Evolutionary conservation across 2,797 vertebrate species (phyloP).

Genomic region (Leucoraja ocellata): DNA sequence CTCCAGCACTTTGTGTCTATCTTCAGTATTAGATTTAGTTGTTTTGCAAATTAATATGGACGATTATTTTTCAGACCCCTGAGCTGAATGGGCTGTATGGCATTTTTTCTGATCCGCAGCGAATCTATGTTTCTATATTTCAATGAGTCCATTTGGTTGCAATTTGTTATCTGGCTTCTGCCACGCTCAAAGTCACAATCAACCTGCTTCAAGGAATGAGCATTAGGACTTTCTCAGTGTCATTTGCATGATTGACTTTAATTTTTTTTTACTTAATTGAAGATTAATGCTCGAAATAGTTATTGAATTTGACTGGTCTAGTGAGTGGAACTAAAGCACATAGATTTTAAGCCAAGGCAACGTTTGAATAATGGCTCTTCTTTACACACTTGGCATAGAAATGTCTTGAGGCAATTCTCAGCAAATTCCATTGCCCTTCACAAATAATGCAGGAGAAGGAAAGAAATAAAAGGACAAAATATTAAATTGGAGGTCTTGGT

Average conservation of each 20-base stretch:
- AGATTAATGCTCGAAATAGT: not conserved
- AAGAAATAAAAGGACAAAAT: not conserved
- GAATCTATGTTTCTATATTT: not conserved
- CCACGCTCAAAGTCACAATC: not conserved
- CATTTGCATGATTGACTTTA: not conserved
- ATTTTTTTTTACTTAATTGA: not conserved
- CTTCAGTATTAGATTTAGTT: no score
- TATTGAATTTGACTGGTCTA: not conserved
- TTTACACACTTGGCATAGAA: not conserved
- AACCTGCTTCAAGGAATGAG: not conserved
- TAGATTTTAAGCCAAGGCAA: not conserved
- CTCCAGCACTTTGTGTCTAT: no score
- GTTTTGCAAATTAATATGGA: no score
- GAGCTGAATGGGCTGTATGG: no score
- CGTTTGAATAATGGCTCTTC: not conserved
- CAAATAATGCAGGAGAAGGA: not conserved
- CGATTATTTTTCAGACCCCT: no score
- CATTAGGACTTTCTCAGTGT: not conserved
- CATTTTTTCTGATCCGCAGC: no score
- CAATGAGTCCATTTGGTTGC: not conserved
- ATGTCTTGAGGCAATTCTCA: not conserved
- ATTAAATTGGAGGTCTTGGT: not conserved
- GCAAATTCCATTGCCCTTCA: not conserved
- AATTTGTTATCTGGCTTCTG: not conserved
- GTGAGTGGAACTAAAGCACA: conserved; percentile 4